Conservation (phyloP, 2,888 invertebrate genomes). For the Campaea margaritaria region DNA sequence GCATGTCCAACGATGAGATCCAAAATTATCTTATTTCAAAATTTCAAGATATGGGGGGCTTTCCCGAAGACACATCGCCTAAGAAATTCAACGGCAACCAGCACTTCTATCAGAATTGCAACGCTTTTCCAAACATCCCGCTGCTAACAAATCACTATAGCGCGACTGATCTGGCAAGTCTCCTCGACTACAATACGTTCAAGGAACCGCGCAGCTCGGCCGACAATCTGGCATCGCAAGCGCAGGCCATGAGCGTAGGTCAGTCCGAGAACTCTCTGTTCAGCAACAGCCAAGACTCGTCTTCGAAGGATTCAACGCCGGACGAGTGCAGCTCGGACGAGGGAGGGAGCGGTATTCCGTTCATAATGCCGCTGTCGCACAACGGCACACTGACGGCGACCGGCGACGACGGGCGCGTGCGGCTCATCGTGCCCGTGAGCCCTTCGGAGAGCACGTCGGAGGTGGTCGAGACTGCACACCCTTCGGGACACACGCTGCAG, state of each 20-base stretch:
- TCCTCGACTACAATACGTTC: conserved; percentile 59
- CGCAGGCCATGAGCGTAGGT: conserved; percentile 71
- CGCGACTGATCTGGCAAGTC: conserved; percentile 64
- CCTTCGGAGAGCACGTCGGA: conserved; percentile 73
- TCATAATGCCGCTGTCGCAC: conserved; percentile 89
- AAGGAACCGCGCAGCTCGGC: conserved; percentile 57
- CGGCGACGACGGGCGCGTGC: conserved; percentile 85
- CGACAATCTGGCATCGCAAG: conserved; percentile 55
- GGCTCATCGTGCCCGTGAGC: conserved; percentile 87
- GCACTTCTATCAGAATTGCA: conserved; percentile 73
- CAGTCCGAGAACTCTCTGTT: conserved; percentile 70
- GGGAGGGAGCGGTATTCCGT: conserved; percentile 68
- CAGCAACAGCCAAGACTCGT: conserved; percentile 73
- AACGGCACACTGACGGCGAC: conserved; percentile 86
- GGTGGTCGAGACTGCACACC: conserved; percentile 59
- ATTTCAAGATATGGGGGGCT: conserved; percentile 69
- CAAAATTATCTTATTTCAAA: conserved; percentile 74
- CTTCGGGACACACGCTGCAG: conserved; percentile 81
- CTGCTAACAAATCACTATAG: conserved; percentile 69
- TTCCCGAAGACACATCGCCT: conserved; percentile 53
- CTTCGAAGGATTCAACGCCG: conserved; percentile 77
- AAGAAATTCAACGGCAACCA: conserved; percentile 61
- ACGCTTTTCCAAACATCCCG: conserved; percentile 76
- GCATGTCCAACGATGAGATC: conserved; percentile 74
- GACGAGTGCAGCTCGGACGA: conserved; percentile 74